These are phyloP conservation scores for Trichonephila clavata DNA, from an alignment of 1,140 invertebrate genomes.

Conservation along the genomic window DNA sequence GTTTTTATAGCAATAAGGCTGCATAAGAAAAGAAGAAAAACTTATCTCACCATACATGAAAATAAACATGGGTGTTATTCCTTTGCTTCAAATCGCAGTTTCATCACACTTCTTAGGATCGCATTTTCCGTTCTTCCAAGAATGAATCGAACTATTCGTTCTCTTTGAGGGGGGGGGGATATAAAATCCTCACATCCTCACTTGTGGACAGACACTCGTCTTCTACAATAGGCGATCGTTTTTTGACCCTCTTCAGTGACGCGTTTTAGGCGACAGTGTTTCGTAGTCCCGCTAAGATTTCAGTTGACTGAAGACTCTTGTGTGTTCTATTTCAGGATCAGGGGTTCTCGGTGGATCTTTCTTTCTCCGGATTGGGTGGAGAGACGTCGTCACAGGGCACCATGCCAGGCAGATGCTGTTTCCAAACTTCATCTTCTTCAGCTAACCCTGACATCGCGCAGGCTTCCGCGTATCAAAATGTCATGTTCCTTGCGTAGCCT, in stretches of 20 bases:
- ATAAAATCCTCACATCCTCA: no score
- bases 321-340: slow-evolving; percentile 52
- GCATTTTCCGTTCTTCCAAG: no score
- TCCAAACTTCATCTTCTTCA: slow-evolving; percentile 56
- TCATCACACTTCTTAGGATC: background rate
- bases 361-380: slow-evolving; percentile 17
- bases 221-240: background rate
- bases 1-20: background rate
- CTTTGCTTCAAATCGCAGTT: background rate
- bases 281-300: slow-evolving; percentile 17
- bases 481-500: background rate
- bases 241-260: slow-evolving; percentile 11
- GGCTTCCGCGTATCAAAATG: slow-evolving; percentile 11
- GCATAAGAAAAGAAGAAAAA: background rate
- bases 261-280: slow-evolving; percentile 4
- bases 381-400: slow-evolving; percentile 56
- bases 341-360: slow-evolving; percentile 32
- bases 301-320: slow-evolving; percentile 3
- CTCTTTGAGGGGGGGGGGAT: no score
- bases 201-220: no score
- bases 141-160: no score
- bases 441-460: slow-evolving; percentile 48
- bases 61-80: background rate
- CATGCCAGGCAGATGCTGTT: slow-evolving; percentile 25
- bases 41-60: background rate